Conservation (phyloP, 1,140 invertebrate species). For the Drosophila novamexicana region DNA sequence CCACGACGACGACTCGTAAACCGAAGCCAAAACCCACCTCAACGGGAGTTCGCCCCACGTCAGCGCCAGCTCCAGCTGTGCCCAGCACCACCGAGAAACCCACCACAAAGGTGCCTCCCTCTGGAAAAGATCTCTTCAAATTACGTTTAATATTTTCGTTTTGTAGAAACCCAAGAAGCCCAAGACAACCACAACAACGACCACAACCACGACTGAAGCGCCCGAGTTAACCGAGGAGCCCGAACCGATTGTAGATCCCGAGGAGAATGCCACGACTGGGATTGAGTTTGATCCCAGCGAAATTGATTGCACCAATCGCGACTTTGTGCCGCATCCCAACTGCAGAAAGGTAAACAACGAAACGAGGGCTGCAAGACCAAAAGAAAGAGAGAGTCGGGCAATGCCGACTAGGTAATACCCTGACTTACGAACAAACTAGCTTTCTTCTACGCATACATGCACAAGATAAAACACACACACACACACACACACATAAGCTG, state of each 20-base stretch:
- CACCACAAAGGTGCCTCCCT: constrained; percentile 62
- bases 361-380: not conserved
- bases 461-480: too few relatives aligned
- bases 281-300: constrained; percentile 63
- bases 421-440: too few relatives aligned
- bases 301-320: constrained; percentile 86
- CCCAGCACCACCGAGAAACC: constrained; percentile 64
- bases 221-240: constrained; percentile 55
- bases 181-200: constrained; percentile 54
- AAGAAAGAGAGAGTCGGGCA: too few relatives aligned
- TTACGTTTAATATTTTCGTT: not conserved
- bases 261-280: constrained; percentile 4
- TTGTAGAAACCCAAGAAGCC: constrained; percentile 69
- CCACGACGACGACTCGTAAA: constrained; percentile 74
- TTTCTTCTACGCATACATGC: too few relatives aligned
- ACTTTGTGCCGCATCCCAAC: constrained; percentile 89
- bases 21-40: constrained; percentile 66
- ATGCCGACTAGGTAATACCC: too few relatives aligned
- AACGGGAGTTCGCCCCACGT: constrained; percentile 47
- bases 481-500: too few relatives aligned
- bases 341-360: constrained; percentile 84
- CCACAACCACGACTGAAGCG: constrained; percentile 49
- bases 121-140: not conserved
- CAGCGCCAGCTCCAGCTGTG: constrained; percentile 47
- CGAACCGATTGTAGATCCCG: constrained; percentile 45